Percentiles rank a stretch among this genome's conserved stretches.
Evolutionary conservation across 2,797 vertebrate genomes (phyloP).

Genomic region (Microchirus variegatus): DNA sequence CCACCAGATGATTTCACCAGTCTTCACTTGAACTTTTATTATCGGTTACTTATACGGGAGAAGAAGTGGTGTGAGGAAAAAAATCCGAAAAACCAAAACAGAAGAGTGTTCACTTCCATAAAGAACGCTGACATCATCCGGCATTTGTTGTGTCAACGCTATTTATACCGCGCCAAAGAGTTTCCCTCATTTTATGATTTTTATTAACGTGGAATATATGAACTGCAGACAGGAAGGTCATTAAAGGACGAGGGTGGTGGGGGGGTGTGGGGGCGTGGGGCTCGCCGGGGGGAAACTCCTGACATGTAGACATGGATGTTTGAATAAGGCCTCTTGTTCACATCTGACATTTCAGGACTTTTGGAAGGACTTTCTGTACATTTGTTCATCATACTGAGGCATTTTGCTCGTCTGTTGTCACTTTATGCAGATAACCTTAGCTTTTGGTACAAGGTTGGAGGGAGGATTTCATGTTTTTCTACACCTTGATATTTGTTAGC

Average conservation of each 20-base stretch:
- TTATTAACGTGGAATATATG: slow-evolving; percentile 52
- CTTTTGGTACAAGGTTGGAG: neutral
- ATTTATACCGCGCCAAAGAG: slow-evolving; percentile 8
- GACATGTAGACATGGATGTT: slow-evolving; percentile 45
- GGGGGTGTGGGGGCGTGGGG: slow-evolving; percentile 56
- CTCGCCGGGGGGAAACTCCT: slow-evolving; percentile 43
- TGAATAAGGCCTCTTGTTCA: slow-evolving; percentile 60
- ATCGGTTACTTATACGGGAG: no score
- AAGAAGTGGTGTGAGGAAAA: neutral
- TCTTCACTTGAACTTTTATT: no score
- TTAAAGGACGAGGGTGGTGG: slow-evolving; percentile 32
- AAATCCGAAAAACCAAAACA: neutral
- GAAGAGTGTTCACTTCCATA: slow-evolving; percentile 6
- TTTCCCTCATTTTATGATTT: slow-evolving; percentile 28
- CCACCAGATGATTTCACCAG: no score
- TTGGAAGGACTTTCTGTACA: slow-evolving; percentile 57
- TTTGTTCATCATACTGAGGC: neutral
- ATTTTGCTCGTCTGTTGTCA: slow-evolving; percentile 18
- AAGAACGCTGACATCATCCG: slow-evolving; percentile 22
- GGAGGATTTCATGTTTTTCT: neutral
- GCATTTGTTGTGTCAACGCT: slow-evolving; percentile 39
- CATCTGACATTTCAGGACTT: slow-evolving; percentile 43
- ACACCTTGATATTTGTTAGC: no score
- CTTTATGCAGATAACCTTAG: neutral
- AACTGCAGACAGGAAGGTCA: slow-evolving; percentile 50